These are phyloP conservation scores for Cerceris rybyensis DNA, from an alignment of 2,888 invertebrate species.

Conservation along the genomic window DNA sequence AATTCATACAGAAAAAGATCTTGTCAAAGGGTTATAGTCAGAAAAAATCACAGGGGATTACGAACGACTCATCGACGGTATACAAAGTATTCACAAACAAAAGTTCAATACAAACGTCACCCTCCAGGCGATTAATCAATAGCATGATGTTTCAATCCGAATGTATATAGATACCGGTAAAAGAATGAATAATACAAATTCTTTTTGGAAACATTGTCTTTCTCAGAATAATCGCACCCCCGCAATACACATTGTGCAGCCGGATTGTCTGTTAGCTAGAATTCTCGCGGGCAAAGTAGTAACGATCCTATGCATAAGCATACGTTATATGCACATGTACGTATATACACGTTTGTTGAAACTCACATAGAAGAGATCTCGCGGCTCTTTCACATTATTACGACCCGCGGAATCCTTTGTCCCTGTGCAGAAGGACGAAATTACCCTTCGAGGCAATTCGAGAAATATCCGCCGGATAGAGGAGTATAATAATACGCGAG, in stretches of 20 bases:
- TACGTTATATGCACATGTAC: not conserved
- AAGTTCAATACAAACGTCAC: not conserved
- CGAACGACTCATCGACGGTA: too few species aligned
- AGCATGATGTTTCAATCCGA: not conserved
- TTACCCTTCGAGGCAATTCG: slow-evolving; percentile 31
- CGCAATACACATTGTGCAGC: not conserved
- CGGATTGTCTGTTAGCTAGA: not conserved
- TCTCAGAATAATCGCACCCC: not conserved
- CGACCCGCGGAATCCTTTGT: slow-evolving; percentile 47
- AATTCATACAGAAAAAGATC: too few species aligned
- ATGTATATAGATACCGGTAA: not conserved
- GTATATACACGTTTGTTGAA: slow-evolving; percentile 4
- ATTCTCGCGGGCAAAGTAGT: slow-evolving; percentile 2
- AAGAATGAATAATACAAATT: not conserved
- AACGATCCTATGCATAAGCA: slow-evolving; percentile 2
- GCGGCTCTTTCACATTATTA: slow-evolving; percentile 50
- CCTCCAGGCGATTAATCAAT: not conserved
- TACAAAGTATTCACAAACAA: too few species aligned
- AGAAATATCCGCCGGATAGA: slow-evolving; percentile 2
- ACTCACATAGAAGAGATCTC: slow-evolving; percentile 25
- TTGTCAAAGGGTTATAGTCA: too few species aligned
- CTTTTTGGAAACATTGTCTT: not conserved
- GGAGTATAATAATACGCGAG: not conserved
- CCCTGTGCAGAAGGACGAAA: slow-evolving; percentile 41
- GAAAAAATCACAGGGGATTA: too few species aligned